phyloP scores from a whole-genome alignment of 1,140 invertebrate species.

The Augochlora pura region DNA sequence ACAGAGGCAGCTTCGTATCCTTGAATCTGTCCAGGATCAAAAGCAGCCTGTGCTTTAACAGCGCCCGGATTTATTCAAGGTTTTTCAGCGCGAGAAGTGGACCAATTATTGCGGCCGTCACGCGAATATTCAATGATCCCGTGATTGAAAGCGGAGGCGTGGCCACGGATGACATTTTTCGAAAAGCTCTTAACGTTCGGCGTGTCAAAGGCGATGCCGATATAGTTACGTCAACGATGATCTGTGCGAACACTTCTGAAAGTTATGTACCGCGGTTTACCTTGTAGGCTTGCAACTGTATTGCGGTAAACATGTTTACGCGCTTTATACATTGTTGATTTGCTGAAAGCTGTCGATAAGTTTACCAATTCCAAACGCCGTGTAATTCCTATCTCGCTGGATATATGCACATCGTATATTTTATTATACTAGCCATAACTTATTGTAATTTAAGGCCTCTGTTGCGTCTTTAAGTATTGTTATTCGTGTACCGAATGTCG shows the following conservation, averaged over 20 bases:
- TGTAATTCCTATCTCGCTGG: too few relatives aligned
- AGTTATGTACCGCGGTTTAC: neutral
- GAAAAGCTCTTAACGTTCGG: neutral
- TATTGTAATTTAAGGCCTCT: too few relatives aligned
- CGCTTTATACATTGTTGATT: neutral
- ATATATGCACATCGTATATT: too few relatives aligned
- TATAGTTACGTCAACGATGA: neutral
- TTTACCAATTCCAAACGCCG: neutral
- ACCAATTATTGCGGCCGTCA: neutral
- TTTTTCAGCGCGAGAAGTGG: neutral
- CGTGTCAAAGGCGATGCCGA: too few relatives aligned
- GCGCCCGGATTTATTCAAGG: neutral
- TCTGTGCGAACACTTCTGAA: too few relatives aligned
- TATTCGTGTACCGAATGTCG: too few relatives aligned
- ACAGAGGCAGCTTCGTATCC: neutral
- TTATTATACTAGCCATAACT: too few relatives aligned
- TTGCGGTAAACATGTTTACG: constrained; percentile 9
- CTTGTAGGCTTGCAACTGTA: neutral
- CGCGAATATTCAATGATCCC: neutral
- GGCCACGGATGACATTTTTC: neutral
- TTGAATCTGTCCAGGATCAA: neutral
- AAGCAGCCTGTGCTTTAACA: neutral
- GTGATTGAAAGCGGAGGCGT: neutral
- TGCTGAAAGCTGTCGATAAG: neutral
- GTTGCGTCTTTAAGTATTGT: too few relatives aligned